Conservation (phyloP, 2,113 vertebrate species). For the Irena cyanogastra region DNA sequence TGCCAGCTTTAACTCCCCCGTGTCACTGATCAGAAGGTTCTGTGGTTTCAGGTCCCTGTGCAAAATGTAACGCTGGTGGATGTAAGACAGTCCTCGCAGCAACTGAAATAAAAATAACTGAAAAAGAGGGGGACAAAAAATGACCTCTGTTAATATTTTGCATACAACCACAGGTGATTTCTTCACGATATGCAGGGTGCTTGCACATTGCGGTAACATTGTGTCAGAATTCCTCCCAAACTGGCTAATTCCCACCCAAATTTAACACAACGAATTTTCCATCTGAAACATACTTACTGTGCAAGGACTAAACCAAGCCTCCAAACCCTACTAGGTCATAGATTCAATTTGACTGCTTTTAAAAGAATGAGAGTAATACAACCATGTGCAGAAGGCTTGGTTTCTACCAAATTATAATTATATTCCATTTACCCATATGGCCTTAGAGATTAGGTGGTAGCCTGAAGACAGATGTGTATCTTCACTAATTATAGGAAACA, state of each 20-base stretch:
- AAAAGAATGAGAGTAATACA: constrained; percentile 33
- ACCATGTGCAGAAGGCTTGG: constrained; percentile 22
- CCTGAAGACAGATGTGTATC: constrained; percentile 63
- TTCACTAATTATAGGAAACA: constrained; percentile 60
- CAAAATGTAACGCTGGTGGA: constrained; percentile 95
- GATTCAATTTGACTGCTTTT: not conserved
- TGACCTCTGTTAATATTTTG: constrained; percentile 70
- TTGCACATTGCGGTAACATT: constrained; percentile 33
- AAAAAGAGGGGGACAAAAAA: constrained; percentile 69
- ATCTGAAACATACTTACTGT: not conserved
- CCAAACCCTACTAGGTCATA: not conserved
- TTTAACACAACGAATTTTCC: not conserved
- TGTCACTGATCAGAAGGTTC: constrained; percentile 96
- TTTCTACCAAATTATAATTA: constrained; percentile 51
- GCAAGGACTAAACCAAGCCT: not conserved
- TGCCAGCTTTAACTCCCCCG: constrained; percentile 94
- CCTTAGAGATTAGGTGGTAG: constrained; percentile 55
- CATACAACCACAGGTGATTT: constrained; percentile 59
- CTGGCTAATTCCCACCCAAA: not conserved
- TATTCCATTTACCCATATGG: constrained; percentile 46
- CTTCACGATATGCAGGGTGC: constrained; percentile 37
- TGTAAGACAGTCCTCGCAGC: constrained; percentile 93
- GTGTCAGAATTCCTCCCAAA: constrained; percentile 30
- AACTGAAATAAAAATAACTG: constrained; percentile 97
- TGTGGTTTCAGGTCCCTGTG: constrained; percentile 97